Conservation (phyloP, 2,113 vertebrate species). For the Galbula dea region DNA sequence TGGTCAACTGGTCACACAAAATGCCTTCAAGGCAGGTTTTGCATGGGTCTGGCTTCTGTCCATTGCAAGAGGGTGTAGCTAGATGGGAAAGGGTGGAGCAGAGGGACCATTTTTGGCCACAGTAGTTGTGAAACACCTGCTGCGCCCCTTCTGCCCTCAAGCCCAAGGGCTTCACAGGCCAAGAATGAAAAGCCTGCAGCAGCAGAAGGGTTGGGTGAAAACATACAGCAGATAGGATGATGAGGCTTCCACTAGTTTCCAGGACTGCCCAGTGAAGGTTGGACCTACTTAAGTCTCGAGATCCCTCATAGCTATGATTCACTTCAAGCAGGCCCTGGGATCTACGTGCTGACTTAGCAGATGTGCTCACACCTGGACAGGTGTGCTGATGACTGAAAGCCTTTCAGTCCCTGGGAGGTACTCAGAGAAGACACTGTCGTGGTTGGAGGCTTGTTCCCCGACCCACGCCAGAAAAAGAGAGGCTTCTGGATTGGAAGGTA, state of each 20-base stretch:
- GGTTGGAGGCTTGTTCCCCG: no score
- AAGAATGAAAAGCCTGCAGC: neutral
- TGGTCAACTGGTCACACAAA: conserved; percentile 13
- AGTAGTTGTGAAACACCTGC: neutral
- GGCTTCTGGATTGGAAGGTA: no score
- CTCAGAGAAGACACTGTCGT: neutral
- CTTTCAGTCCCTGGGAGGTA: neutral
- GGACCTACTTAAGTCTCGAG: neutral
- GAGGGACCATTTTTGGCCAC: neutral
- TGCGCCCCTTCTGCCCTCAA: neutral
- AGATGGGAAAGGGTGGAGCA: conserved; percentile 17
- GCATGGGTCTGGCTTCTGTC: neutral
- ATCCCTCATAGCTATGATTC: neutral
- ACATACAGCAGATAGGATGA: neutral
- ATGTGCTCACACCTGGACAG: neutral
- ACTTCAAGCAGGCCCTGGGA: neutral
- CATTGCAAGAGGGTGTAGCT: neutral
- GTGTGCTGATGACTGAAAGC: neutral
- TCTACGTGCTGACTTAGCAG: neutral
- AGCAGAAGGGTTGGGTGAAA: neutral
- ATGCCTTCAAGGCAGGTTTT: neutral
- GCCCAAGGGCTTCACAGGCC: neutral
- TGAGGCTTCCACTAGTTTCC: neutral
- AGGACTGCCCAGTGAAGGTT: neutral
- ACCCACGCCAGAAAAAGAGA: no score